phyloP scores from a whole-genome alignment of 2,888 invertebrate species.

The Parochlus steinenii region DNA sequence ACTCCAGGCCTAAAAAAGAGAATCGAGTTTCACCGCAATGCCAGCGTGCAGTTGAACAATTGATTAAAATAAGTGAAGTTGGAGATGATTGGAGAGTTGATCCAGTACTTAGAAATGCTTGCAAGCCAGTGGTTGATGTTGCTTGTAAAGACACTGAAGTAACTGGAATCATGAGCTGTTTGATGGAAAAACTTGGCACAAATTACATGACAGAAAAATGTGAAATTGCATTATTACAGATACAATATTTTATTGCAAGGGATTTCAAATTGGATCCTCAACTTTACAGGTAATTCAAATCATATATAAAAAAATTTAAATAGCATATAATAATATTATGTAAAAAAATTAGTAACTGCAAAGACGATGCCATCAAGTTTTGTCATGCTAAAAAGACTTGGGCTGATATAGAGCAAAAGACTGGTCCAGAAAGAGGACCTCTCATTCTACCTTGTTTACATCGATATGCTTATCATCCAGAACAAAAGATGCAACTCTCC shows the following conservation, averaged over 20 bases:
- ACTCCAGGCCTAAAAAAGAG: constrained; percentile 50
- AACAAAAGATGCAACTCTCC: constrained; percentile 34
- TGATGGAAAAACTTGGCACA: constrained; percentile 82
- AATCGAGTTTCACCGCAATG: constrained; percentile 52
- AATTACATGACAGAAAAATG: constrained; percentile 75
- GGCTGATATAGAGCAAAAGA: constrained; percentile 44
- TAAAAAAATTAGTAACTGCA: constrained; percentile 73
- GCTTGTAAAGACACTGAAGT: constrained; percentile 50
- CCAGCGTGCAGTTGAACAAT: constrained; percentile 57
- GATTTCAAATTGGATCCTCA: constrained; percentile 87
- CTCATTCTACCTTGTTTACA: constrained; percentile 84
- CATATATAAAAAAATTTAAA: not conserved
- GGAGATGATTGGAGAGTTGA: constrained; percentile 94
- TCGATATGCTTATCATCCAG: constrained; percentile 41
- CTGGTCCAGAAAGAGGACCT: constrained; percentile 64
- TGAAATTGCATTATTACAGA: constrained; percentile 80
- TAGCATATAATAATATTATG: too few species aligned
- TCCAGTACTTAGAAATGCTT: constrained; percentile 71
- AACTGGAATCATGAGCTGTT: constrained; percentile 80
- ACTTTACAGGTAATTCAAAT: constrained; percentile 39
- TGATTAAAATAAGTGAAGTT: constrained; percentile 78
- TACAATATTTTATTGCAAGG: constrained; percentile 92
- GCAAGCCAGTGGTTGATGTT: constrained; percentile 65
- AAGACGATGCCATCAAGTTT: constrained; percentile 63
- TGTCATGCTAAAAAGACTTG: constrained; percentile 68